phyloP scores from a whole-genome alignment of 2,113 vertebrate genomes.

The Haemorhous mexicanus region DNA sequence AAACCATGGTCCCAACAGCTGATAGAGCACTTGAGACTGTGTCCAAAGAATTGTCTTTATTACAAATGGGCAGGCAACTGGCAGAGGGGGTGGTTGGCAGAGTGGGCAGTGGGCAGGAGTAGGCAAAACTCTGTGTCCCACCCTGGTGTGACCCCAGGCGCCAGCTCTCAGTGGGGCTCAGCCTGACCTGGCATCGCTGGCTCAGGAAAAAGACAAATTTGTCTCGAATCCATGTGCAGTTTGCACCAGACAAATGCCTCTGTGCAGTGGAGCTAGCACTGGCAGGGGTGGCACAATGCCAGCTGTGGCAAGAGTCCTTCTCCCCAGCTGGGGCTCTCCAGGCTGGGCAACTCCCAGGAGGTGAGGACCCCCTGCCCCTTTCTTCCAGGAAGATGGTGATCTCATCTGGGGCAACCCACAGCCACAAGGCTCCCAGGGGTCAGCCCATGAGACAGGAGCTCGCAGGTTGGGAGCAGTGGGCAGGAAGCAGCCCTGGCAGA shows the following conservation, averaged over 20 bases:
- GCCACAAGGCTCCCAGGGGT: not conserved
- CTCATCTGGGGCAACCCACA: not conserved
- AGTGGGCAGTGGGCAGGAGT: not conserved
- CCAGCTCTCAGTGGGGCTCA: not conserved
- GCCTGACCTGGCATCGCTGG: not conserved
- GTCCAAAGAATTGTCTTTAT: conserved; percentile 44
- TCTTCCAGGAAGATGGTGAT: not conserved
- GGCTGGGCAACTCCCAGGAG: not conserved
- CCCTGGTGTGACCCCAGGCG: rapidly evolving
- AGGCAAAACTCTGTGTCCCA: rapidly evolving
- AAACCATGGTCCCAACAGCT: rapidly evolving
- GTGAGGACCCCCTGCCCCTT: not conserved
- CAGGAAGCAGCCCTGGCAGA: not conserved
- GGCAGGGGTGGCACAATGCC: not conserved
- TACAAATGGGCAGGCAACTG: not conserved
- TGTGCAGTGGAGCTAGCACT: not conserved
- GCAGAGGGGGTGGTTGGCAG: not conserved
- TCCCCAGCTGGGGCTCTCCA: not conserved
- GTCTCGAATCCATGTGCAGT: not conserved
- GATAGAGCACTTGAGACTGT: not conserved
- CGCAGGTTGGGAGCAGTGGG: not conserved
- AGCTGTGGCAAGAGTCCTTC: not conserved
- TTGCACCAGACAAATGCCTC: conserved; percentile 14
- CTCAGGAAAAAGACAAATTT: not conserved
- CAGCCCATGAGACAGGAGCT: not conserved